A percentile compares a stretch with the other conserved stretches of the same genome.
Conservation (phyloP, 2,113 vertebrate genomes). For the Speoplatyrhinus poulsoni region DNA sequence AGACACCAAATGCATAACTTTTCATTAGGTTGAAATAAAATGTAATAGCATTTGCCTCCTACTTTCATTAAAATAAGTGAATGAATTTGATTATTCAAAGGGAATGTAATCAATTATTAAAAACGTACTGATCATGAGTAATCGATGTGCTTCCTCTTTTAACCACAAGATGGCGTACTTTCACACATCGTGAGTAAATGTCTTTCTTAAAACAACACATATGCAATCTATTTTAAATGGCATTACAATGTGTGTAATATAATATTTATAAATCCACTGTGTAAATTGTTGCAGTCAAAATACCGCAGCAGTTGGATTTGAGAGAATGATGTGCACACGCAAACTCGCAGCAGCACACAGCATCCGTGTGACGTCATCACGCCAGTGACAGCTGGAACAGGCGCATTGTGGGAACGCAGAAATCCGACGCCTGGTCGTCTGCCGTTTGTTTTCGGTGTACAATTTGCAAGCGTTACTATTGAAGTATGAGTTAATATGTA, state of each 20-base stretch:
- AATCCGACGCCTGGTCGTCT: background rate
- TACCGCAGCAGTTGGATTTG: too few relatives aligned
- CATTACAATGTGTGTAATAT: background rate
- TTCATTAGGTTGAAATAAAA: too few relatives aligned
- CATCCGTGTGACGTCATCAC: background rate
- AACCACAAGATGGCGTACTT: background rate
- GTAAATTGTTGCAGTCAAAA: too few relatives aligned
- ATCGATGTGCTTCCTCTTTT: background rate
- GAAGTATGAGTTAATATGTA: slow-evolving; percentile 4
- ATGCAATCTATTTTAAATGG: background rate
- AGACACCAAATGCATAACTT: too few relatives aligned
- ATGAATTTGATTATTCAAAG: too few relatives aligned
- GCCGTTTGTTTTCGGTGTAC: background rate
- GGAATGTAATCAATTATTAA: background rate
- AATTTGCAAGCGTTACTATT: background rate
- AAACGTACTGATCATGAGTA: background rate
- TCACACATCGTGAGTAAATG: background rate
- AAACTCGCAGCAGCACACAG: background rate
- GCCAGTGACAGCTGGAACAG: background rate
- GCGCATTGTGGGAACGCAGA: slow-evolving; percentile 21
- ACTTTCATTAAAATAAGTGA: too few relatives aligned
- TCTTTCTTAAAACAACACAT: background rate
- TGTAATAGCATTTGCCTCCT: too few relatives aligned
- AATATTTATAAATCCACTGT: too few relatives aligned
- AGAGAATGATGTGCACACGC: background rate